Conservation (phyloP, 2,113 vertebrate species). For the Saimiri boliviensis region DNA sequence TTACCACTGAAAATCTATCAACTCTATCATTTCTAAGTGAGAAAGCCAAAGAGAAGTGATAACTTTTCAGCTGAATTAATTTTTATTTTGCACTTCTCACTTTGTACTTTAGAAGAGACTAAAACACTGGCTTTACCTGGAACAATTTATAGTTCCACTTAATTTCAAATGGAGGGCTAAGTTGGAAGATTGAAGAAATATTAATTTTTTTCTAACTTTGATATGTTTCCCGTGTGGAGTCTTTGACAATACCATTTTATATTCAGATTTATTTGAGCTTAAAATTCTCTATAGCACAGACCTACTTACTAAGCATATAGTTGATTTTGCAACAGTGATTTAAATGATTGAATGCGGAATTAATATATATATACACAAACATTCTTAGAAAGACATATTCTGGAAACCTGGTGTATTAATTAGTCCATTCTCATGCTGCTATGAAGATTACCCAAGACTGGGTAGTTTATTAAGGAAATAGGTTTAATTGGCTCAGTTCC, state of each 20-base stretch:
- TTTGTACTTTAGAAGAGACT: background rate
- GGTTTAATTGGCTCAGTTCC: too few species aligned
- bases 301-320: background rate
- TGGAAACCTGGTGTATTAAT: background rate
- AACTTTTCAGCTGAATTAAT: conserved; percentile 38
- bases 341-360: background rate
- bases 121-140: conserved; percentile 27
- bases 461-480: too few species aligned
- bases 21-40: conserved; percentile 35
- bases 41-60: conserved; percentile 1
- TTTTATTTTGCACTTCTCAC: conserved; percentile 42
- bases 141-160: conserved; percentile 3
- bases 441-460: too few species aligned
- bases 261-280: background rate
- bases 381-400: background rate
- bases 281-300: conserved; percentile 1
- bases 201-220: background rate
- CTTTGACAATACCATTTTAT: background rate
- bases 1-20: background rate
- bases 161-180: conserved; percentile 17
- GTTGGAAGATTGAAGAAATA: background rate
- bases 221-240: background rate
- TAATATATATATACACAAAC: background rate
- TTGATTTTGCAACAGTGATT: background rate
- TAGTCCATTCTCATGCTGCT: too few species aligned